Percentiles rank a stretch among this genome's conserved stretches.
phyloP scores from a whole-genome alignment of 2,113 vertebrate species.

The Tetrax tetrax region DNA sequence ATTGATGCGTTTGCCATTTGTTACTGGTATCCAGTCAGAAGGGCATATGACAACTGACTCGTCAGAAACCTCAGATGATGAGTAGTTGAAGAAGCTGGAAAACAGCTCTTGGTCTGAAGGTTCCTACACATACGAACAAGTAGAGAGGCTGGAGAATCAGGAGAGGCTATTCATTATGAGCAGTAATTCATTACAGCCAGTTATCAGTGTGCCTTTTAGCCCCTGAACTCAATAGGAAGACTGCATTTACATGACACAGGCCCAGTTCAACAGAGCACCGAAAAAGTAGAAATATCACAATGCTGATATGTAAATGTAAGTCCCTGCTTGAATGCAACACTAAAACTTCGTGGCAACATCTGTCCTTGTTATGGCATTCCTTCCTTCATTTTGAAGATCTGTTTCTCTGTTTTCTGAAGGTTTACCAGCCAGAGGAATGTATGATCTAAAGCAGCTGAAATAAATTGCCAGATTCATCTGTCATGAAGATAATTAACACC shows the following conservation, averaged over 20 bases:
- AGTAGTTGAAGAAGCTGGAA: background rate
- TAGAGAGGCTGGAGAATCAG: background rate
- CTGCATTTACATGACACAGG: background rate
- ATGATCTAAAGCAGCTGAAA: slow-evolving; percentile 45
- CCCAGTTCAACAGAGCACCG: background rate
- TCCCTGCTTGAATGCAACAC: background rate
- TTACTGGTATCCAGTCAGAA: background rate
- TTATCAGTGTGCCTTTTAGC: background rate
- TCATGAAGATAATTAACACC: slow-evolving; percentile 52
- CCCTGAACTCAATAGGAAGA: background rate
- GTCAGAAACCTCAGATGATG: background rate
- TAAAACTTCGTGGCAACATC: background rate
- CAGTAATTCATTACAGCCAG: background rate
- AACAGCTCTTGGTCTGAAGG: background rate
- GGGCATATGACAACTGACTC: background rate
- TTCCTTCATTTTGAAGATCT: slow-evolving; percentile 40
- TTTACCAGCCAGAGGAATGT: slow-evolving; percentile 28
- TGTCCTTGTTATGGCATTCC: slow-evolving; percentile 43
- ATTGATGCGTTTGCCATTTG: background rate
- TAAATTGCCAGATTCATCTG: slow-evolving; percentile 51
- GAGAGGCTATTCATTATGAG: background rate
- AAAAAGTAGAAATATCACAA: background rate
- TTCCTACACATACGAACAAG: background rate
- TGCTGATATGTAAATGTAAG: background rate
- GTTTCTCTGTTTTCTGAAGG: slow-evolving; percentile 32